Evolutionary conservation across 1,140 invertebrate genomes (phyloP).

Genomic region (Scaptomyza montana): DNA sequence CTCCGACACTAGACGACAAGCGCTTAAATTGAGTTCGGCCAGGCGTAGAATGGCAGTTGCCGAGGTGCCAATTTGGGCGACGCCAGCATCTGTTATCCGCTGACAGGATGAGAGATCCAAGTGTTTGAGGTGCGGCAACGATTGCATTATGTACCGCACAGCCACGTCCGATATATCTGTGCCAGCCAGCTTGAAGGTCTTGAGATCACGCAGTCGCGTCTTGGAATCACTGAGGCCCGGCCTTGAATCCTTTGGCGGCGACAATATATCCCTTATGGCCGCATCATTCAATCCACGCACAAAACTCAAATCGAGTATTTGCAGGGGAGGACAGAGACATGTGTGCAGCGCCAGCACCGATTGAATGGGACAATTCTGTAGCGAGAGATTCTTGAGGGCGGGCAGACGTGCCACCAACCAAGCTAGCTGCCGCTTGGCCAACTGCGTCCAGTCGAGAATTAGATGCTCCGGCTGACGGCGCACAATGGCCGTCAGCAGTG

Average conservation of each 20-base stretch:
- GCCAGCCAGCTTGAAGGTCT: conserved; percentile 90
- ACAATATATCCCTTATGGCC: conserved; percentile 91
- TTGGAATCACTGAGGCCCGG: conserved; percentile 92
- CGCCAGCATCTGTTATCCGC: conserved; percentile 93
- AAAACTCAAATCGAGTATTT: conserved; percentile 91
- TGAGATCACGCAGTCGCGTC: conserved; percentile 91
- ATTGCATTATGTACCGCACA: conserved; percentile 91
- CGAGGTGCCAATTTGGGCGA: conserved; percentile 90
- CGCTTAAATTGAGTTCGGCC: conserved; percentile 89
- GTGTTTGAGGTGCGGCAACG: conserved; percentile 88
- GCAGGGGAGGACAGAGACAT: conserved; percentile 91
- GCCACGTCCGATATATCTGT: conserved; percentile 95
- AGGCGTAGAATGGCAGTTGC: conserved; percentile 83
- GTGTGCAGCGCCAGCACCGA: conserved; percentile 92
- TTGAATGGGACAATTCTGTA: conserved; percentile 92
- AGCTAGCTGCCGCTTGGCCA: conserved; percentile 92
- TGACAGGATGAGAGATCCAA: conserved; percentile 94
- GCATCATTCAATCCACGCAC: conserved; percentile 92
- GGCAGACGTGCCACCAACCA: conserved; percentile 95
- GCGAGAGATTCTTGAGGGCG: conserved; percentile 90
- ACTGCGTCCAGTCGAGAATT: conserved; percentile 92
- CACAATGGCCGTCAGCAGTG: conserved; percentile 92
- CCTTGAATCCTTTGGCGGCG: conserved; percentile 92
- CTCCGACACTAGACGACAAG: conserved; percentile 93
- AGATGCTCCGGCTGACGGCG: conserved; percentile 93